Conservation (phyloP, 2,113 vertebrate species). For the Australoheros scitulus region DNA sequence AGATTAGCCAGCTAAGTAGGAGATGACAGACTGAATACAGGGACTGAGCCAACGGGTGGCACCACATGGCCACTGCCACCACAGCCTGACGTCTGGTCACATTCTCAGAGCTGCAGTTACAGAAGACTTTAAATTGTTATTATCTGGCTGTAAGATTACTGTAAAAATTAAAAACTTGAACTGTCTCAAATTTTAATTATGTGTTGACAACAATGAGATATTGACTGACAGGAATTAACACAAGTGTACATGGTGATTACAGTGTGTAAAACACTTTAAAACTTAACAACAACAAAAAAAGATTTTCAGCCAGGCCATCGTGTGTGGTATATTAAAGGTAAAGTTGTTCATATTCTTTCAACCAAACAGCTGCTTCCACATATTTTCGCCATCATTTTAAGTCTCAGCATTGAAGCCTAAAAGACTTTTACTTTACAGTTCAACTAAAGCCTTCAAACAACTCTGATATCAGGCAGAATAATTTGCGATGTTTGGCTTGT, state of each 20-base stretch:
- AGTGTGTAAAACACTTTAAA: neutral
- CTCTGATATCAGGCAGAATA: neutral
- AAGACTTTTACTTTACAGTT: neutral
- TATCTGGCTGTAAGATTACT: neutral
- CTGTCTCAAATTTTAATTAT: neutral
- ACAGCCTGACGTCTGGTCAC: neutral
- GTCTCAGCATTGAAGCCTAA: neutral
- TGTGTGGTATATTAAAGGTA: neutral
- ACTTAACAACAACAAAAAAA: neutral
- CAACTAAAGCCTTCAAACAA: neutral
- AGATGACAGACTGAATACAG: slow-evolving; percentile 11
- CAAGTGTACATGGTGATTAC: neutral
- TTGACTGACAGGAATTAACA: neutral
- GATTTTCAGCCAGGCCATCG: no score
- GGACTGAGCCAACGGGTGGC: slow-evolving; percentile 1
- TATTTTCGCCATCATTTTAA: neutral
- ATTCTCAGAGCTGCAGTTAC: neutral
- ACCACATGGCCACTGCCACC: neutral
- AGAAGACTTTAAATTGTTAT: neutral
- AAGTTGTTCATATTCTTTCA: neutral
- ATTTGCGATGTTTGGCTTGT: neutral
- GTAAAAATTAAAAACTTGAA: neutral
- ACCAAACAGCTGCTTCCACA: neutral
- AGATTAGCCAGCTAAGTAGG: slow-evolving; percentile 13
- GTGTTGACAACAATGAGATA: neutral